phyloP scores from a whole-genome alignment of 2,113 vertebrate species.

The Morone chrysops region DNA sequence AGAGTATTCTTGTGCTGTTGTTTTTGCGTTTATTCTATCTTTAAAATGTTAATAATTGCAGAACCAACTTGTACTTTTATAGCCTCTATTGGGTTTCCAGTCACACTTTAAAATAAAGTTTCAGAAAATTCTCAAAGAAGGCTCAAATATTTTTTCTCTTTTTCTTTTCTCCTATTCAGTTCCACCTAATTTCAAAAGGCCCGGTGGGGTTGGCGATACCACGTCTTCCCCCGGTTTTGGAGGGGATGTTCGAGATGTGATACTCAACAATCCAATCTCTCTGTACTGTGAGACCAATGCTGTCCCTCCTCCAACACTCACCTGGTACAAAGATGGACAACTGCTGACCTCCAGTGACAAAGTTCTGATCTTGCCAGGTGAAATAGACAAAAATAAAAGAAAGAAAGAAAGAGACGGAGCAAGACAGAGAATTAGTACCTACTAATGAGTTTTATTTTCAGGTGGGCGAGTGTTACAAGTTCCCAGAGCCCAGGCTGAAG shows the following conservation, averaged over 20 bases:
- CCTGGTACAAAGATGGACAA: conserved; percentile 93
- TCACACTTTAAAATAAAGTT: background rate
- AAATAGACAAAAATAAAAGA: background rate
- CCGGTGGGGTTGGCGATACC: conserved; percentile 79
- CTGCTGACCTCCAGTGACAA: conserved; percentile 88
- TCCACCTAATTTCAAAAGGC: conserved; percentile 92
- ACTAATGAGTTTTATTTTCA: conserved; percentile 65
- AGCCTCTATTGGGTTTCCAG: background rate
- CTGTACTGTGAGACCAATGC: conserved; percentile 95
- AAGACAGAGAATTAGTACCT: background rate
- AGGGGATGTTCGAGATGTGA: conserved; percentile 88
- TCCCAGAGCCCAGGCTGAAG: conserved; percentile 86
- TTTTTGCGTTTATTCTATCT: background rate
- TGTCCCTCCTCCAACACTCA: conserved; percentile 93
- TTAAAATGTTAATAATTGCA: background rate
- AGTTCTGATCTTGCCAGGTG: conserved; percentile 93
- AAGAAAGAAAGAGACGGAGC: background rate
- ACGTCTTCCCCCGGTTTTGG: conserved; percentile 73
- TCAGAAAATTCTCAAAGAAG: background rate
- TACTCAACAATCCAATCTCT: conserved; percentile 93
- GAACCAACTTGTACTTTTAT: background rate
- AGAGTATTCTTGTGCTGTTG: conserved; percentile 23
- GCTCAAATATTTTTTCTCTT: background rate
- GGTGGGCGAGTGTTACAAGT: conserved; percentile 94
- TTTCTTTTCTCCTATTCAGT: conserved; percentile 78